Evolutionary conservation across 2,888 invertebrate species (phyloP).

Genomic region (Caenorhabditis plicata): DNA sequence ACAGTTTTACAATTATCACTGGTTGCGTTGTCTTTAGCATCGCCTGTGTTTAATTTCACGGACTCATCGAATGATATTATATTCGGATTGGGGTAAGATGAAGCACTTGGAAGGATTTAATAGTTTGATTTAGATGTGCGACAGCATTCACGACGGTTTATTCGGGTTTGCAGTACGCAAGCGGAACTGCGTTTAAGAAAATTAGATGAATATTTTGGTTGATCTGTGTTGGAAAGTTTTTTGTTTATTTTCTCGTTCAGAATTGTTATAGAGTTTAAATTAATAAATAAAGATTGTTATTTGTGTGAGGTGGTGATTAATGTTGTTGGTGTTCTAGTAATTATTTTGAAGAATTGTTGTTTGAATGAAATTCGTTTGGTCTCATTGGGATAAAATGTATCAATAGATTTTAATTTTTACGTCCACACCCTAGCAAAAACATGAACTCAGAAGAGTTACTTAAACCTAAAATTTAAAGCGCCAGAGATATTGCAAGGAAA

Average conservation of each 20-base stretch:
- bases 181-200: conserved; percentile 56
- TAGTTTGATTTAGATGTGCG: conserved; percentile 38
- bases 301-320: too few species aligned
- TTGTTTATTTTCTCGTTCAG: neutral
- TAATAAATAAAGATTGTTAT: too few species aligned
- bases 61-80: conserved; percentile 62
- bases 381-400: neutral
- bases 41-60: conserved; percentile 84
- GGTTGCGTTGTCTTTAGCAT: conserved; percentile 83
- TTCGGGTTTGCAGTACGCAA: conserved; percentile 62
- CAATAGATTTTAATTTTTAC: too few species aligned
- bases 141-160: conserved; percentile 59
- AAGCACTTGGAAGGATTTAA: too few species aligned
- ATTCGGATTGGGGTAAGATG: conserved; percentile 76
- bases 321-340: too few species aligned
- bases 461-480: too few species aligned
- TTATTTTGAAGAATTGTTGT: too few species aligned
- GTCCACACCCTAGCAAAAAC: too few species aligned
- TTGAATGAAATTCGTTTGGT: too few species aligned
- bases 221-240: neutral
- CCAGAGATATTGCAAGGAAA: too few species aligned
- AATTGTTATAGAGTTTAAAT: too few species aligned
- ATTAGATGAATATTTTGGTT: conserved; percentile 10
- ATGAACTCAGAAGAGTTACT: too few species aligned
- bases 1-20: conserved; percentile 84